phyloP scores from a whole-genome alignment of 2,888 invertebrate species.

The Lucinisca nassula region DNA sequence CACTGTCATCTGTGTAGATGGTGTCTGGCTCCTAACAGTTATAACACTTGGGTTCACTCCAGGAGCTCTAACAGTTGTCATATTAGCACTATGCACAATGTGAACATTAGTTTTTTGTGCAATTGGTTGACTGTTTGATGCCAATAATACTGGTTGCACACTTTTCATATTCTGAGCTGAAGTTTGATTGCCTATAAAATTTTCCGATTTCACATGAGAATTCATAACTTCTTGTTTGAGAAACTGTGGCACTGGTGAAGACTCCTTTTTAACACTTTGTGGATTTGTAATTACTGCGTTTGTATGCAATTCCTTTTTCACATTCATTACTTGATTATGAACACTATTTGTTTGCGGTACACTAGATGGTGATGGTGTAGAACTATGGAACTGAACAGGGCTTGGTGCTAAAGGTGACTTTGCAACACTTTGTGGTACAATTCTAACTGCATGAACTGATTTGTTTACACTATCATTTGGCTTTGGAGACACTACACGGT shows the following conservation, averaged over 20 bases:
- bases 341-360: neutral
- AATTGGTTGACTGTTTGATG: conserved; percentile 56
- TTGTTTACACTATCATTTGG: conserved; percentile 69
- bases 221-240: conserved; percentile 13
- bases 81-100: conserved; percentile 74
- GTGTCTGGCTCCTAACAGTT: conserved; percentile 79
- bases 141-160: conserved; percentile 46
- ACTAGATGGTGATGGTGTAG: neutral
- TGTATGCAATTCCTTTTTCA: neutral
- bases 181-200: neutral
- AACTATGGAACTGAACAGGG: neutral
- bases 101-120: conserved; percentile 77
- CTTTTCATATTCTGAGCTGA: conserved; percentile 45
- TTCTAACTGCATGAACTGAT: conserved; percentile 65
- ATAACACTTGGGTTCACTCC: conserved; percentile 79
- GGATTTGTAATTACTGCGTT: neutral
- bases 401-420: neutral
- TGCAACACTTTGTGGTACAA: conserved; percentile 47
- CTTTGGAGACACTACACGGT: conserved; percentile 72
- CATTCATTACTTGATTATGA: conserved; percentile 32
- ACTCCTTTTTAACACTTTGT: conserved; percentile 35
- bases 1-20: conserved; percentile 75
- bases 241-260: conserved; percentile 49
- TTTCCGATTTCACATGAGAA: conserved; percentile 17
- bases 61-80: conserved; percentile 65